Evolutionary conservation across 2,888 invertebrate species (phyloP).

Genomic region (Lamellibrachia satsuma): DNA sequence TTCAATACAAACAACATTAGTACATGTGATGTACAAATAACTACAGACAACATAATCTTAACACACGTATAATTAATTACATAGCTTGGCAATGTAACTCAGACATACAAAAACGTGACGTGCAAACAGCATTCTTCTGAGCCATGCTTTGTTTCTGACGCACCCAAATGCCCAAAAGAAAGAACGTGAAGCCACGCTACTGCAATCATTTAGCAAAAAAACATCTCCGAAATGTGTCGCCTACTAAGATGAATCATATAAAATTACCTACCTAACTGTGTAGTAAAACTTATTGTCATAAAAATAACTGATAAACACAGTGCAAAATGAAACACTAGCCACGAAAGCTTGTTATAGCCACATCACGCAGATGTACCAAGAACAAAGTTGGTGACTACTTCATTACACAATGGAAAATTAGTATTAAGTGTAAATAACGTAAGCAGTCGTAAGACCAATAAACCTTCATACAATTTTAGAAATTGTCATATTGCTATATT

Average conservation of each 20-base stretch:
- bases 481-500: background rate
- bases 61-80: background rate
- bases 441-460: background rate
- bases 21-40: background rate
- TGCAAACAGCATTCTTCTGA: background rate
- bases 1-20: background rate
- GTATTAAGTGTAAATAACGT: background rate
- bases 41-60: background rate
- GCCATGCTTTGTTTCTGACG: background rate
- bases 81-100: background rate
- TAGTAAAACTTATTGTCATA: slow-evolving; percentile 2
- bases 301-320: background rate
- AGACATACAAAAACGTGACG: background rate
- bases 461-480: background rate
- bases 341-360: background rate
- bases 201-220: background rate
- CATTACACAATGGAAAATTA: background rate
- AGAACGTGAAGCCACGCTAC: background rate
- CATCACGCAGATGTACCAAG: background rate
- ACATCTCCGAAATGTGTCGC: background rate
- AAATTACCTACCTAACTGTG: slow-evolving; percentile 6
- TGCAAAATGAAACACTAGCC: background rate
- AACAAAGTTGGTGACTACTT: background rate
- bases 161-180: background rate
- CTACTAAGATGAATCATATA: background rate